Evolutionary conservation across 2,113 vertebrate species (phyloP).

Genomic region (Platysteira castanea): DNA sequence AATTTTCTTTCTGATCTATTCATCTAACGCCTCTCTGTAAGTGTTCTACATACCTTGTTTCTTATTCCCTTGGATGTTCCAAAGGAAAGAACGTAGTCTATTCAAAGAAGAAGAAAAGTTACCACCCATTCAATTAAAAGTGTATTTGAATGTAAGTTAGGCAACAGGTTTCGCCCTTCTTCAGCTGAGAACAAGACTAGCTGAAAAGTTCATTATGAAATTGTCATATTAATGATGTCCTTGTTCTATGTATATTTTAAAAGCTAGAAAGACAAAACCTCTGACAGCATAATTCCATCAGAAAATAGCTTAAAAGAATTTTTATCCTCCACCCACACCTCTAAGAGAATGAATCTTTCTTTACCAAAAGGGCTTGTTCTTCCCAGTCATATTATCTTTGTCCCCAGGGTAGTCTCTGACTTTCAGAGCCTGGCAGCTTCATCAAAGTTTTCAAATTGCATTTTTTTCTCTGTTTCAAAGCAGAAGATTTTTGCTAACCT

Average conservation of each 20-base stretch:
- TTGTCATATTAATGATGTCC: background rate
- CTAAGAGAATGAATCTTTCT: slow-evolving; percentile 39
- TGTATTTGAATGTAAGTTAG: background rate
- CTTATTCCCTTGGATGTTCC: background rate
- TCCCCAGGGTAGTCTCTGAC: slow-evolving; percentile 52
- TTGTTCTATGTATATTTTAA: background rate
- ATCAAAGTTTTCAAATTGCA: slow-evolving; percentile 51
- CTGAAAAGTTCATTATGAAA: slow-evolving; percentile 23
- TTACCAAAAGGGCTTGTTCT: slow-evolving; percentile 32
- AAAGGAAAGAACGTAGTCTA: background rate
- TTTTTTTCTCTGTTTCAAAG: slow-evolving; percentile 35
- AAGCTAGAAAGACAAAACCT: background rate
- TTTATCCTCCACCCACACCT: background rate
- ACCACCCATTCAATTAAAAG: background rate
- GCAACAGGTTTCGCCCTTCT: background rate
- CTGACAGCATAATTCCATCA: background rate
- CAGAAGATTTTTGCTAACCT: slow-evolving; percentile 4
- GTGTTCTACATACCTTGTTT: background rate
- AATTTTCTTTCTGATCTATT: background rate
- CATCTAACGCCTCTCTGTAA: background rate
- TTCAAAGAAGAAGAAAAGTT: background rate
- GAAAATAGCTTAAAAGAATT: slow-evolving; percentile 25
- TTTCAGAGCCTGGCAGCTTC: slow-evolving; percentile 60
- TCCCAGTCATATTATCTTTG: slow-evolving; percentile 43
- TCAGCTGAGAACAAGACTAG: background rate